A percentile compares a stretch with the other conserved stretches of the same genome.
phyloP scores from a whole-genome alignment of 2,888 invertebrate genomes.

The Eubasilissa splendida region DNA sequence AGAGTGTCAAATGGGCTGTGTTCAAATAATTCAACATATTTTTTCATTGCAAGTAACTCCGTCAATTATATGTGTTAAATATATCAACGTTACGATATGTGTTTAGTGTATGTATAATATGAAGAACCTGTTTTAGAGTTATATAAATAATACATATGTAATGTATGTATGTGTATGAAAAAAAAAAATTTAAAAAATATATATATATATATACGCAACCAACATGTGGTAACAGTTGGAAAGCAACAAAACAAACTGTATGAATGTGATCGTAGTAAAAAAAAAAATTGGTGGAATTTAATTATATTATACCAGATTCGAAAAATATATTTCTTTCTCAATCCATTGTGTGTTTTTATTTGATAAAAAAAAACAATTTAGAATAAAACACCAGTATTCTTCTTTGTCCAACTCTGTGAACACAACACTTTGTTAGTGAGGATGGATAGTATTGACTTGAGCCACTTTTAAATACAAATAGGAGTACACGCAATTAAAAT shows the following conservation, averaged over 20 bases:
- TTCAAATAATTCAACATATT: not conserved
- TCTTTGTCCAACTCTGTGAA: not conserved
- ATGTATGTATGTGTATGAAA: not conserved
- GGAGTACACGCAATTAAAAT: too few species aligned
- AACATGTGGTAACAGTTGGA: slow-evolving; percentile 28
- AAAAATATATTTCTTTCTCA: slow-evolving; percentile 57
- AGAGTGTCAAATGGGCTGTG: slow-evolving; percentile 28
- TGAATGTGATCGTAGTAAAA: slow-evolving; percentile 50
- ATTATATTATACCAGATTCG: slow-evolving; percentile 55
- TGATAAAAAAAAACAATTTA: not conserved
- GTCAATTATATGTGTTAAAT: slow-evolving; percentile 47
- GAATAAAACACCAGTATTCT: not conserved
- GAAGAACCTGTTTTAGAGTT: slow-evolving; percentile 28
- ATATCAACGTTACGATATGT: slow-evolving; percentile 44
- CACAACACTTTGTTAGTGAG: not conserved
- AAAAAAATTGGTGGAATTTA: slow-evolving; percentile 51
- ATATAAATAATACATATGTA: not conserved
- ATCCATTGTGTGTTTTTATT: slow-evolving; percentile 36
- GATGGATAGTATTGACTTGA: not conserved
- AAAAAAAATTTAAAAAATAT: not conserved
- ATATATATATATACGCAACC: slow-evolving; percentile 6
- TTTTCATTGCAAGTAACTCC: slow-evolving; percentile 47
- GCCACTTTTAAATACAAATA: too few species aligned
- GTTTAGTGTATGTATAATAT: slow-evolving; percentile 34
- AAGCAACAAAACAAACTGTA: slow-evolving; percentile 33